These are phyloP conservation scores for Holothuria scabra DNA, from an alignment of 53 echinoderm and acorn worm species.

Conservation along the genomic window DNA sequence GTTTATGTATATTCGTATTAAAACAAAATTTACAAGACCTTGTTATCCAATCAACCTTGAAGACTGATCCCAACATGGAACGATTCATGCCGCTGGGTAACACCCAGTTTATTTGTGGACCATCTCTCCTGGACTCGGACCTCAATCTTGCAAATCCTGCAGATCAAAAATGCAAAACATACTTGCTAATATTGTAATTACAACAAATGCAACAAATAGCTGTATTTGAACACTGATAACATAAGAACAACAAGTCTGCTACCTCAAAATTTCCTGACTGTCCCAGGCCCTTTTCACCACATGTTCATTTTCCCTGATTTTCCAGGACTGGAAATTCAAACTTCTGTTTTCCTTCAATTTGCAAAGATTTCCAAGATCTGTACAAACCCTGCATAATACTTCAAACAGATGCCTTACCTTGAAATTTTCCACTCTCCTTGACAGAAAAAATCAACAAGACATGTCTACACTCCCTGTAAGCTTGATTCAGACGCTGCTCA, in stretches of 20 bases:
- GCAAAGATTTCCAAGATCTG: too few species aligned
- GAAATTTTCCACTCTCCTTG: constrained; percentile 98
- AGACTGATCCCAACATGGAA: constrained; percentile 90
- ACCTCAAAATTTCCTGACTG: too few species aligned
- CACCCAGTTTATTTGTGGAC: constrained; percentile 92
- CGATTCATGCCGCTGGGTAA: constrained; percentile 92
- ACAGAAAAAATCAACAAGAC: constrained; percentile 93
- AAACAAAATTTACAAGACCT: constrained; percentile 49
- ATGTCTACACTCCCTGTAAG: constrained; percentile 82
- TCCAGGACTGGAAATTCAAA: too few species aligned
- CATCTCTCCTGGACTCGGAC: constrained; percentile 84
- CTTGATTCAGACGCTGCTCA: constrained; percentile 84
- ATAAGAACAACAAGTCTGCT: too few species aligned
- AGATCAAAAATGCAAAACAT: not conserved
- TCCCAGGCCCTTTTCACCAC: too few species aligned
- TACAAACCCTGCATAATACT: not conserved
- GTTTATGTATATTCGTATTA: too few species aligned
- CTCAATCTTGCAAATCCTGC: constrained; percentile 90
- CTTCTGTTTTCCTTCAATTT: too few species aligned
- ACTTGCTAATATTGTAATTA: too few species aligned
- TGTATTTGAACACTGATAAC: too few species aligned
- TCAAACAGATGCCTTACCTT: constrained; percentile 71
- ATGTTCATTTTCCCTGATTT: too few species aligned
- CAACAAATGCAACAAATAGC: too few species aligned
- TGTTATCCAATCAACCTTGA: constrained; percentile 97